Conservation (phyloP, 1,140 invertebrate genomes). For the Hylyphantes graminicola region DNA sequence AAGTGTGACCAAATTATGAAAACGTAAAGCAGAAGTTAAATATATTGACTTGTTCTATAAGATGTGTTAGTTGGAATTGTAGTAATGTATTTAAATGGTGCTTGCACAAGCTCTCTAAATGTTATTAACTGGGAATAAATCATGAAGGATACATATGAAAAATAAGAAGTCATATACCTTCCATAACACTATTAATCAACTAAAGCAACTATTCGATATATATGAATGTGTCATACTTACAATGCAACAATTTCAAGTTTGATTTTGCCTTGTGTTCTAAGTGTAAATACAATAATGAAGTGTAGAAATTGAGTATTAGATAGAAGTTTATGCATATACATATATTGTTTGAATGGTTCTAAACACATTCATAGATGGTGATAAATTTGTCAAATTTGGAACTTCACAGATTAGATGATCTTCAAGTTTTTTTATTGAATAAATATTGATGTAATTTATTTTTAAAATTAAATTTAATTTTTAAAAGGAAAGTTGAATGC, state of each 20-base stretch:
- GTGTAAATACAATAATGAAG: conserved; percentile 13
- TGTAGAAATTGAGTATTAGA: conserved; percentile 1
- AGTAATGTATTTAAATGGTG: conserved; percentile 42
- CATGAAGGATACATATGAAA: not conserved
- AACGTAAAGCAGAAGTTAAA: conserved; percentile 14
- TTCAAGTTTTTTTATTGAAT: no score
- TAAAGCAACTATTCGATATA: not conserved
- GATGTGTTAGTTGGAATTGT: conserved; percentile 41
- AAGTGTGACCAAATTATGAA: conserved; percentile 27
- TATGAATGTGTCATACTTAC: conserved; percentile 11
- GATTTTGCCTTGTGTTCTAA: not conserved
- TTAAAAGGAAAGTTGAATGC: no score
- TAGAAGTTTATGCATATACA: conserved; percentile 7
- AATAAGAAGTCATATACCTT: not conserved
- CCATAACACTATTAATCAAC: conserved; percentile 14
- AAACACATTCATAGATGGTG: conserved; percentile 15
- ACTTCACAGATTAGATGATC: no score
- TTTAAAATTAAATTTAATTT: no score
- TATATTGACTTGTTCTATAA: conserved; percentile 48
- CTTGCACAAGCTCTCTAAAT: conserved; percentile 47
- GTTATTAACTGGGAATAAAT: conserved; percentile 42
- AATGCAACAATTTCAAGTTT: conserved; percentile 12
- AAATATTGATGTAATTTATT: no score
- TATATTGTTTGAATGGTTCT: not conserved
- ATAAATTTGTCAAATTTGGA: not conserved